phyloP scores from a whole-genome alignment of 1,140 invertebrate genomes.

The Papilio polyxenes region DNA sequence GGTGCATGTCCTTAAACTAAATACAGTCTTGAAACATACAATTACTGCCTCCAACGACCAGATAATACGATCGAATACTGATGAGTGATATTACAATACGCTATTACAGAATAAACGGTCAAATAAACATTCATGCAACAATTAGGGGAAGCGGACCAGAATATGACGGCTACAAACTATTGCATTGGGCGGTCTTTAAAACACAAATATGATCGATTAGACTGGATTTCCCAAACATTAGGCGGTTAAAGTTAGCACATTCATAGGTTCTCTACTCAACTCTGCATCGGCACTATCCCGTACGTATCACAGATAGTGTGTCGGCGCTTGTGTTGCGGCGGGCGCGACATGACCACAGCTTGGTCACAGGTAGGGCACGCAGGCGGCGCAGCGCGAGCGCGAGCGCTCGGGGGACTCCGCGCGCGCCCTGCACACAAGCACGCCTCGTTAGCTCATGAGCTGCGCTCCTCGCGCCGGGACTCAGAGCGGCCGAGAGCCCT shows the following conservation, averaged over 20 bases:
- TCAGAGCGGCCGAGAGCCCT: constrained; percentile 85
- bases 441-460: constrained; percentile 73
- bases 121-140: constrained; percentile 61
- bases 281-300: constrained; percentile 60
- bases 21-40: constrained; percentile 75
- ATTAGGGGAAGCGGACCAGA: constrained; percentile 59
- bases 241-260: constrained; percentile 61
- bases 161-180: constrained; percentile 56
- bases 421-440: constrained; percentile 75
- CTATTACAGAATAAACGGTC: constrained; percentile 33
- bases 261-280: constrained; percentile 66
- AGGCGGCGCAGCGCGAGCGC: constrained; percentile 72
- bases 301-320: constrained; percentile 74
- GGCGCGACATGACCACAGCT: constrained; percentile 35
- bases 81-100: constrained; percentile 47
- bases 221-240: constrained; percentile 43
- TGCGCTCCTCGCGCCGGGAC: constrained; percentile 72
- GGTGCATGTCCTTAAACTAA: constrained; percentile 63
- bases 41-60: constrained; percentile 62
- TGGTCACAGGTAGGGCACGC: constrained; percentile 77
- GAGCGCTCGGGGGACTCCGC: constrained; percentile 68
- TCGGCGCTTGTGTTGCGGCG: constrained; percentile 51
- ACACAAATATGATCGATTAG: constrained; percentile 29
- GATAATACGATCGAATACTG: constrained; percentile 43
- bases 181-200: constrained; percentile 44